A percentile compares a stretch with the other conserved stretches of the same genome.
Evolutionary conservation across 2,888 invertebrate species (phyloP).

Genomic region (Eristalis tenax): DNA sequence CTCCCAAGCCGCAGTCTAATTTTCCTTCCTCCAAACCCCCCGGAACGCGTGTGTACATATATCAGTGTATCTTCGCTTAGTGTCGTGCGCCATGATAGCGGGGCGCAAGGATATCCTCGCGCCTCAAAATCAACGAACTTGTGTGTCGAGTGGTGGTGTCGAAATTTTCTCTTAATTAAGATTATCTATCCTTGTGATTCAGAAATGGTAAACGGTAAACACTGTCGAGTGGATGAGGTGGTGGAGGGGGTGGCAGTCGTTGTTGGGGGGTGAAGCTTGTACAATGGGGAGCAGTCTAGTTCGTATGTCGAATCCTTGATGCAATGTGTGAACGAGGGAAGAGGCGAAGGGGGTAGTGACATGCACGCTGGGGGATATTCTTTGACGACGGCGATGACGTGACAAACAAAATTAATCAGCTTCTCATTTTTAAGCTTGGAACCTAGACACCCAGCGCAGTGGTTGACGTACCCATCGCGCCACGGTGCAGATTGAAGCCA

Average conservation of each 20-base stretch:
- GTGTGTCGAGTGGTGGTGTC: constrained; percentile 48
- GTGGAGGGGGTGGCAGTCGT: neutral
- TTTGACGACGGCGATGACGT: too few species aligned
- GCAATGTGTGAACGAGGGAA: neutral
- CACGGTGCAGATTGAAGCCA: too few species aligned
- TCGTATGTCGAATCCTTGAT: neutral
- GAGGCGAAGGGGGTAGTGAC: too few species aligned
- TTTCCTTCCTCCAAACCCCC: neutral
- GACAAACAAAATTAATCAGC: too few species aligned
- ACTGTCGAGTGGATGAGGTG: neutral
- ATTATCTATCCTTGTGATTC: constrained; percentile 36
- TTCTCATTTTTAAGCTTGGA: too few species aligned
- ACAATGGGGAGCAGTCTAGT: neutral
- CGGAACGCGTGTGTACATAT: neutral
- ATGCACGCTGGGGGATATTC: too few species aligned
- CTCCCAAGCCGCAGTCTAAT: neutral
- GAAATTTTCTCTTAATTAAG: constrained; percentile 68
- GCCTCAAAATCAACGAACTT: constrained; percentile 49
- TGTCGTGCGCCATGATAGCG: neutral
- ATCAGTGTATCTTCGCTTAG: neutral
- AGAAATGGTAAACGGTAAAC: constrained; percentile 7
- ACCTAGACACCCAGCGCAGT: too few species aligned
- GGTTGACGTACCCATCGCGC: too few species aligned
- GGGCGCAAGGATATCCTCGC: neutral
- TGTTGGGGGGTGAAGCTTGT: neutral